Conservation (phyloP, 2,113 vertebrate species). For the Zeus faber region DNA sequence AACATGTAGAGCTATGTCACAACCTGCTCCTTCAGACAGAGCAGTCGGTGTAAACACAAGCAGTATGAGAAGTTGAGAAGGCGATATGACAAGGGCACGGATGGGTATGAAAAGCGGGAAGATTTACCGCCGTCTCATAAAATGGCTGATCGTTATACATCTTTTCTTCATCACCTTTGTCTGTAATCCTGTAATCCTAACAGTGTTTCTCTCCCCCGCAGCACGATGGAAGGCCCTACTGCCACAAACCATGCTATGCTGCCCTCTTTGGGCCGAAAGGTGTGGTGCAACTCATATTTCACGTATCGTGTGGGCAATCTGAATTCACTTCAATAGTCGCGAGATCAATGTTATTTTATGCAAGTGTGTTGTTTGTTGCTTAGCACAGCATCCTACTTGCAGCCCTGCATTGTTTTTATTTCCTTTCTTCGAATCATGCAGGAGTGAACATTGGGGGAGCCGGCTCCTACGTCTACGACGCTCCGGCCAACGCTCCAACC, state of each 20-base stretch:
- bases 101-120: too few relatives aligned
- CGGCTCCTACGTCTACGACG: slow-evolving; percentile 93
- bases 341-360: too few relatives aligned
- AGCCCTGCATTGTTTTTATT: background rate
- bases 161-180: too few relatives aligned
- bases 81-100: too few relatives aligned
- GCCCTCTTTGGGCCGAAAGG: slow-evolving; percentile 89
- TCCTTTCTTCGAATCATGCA: slow-evolving; percentile 32
- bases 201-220: slow-evolving; percentile 50
- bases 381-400: background rate
- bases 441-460: slow-evolving; percentile 95
- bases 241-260: slow-evolving; percentile 90
- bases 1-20: too few relatives aligned
- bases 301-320: too few relatives aligned
- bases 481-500: slow-evolving; percentile 67
- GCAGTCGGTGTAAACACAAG: too few relatives aligned
- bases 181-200: background rate
- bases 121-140: too few relatives aligned
- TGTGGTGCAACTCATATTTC: slow-evolving; percentile 44
- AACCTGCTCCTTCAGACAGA: background rate
- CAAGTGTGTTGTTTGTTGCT: too few relatives aligned
- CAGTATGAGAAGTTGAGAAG: too few relatives aligned
- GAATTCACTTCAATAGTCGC: too few relatives aligned
- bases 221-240: slow-evolving; percentile 87
- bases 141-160: too few relatives aligned